Evolutionary conservation across 2,888 invertebrate genomes (phyloP).

Genomic region (Leucophenga maculata): DNA sequence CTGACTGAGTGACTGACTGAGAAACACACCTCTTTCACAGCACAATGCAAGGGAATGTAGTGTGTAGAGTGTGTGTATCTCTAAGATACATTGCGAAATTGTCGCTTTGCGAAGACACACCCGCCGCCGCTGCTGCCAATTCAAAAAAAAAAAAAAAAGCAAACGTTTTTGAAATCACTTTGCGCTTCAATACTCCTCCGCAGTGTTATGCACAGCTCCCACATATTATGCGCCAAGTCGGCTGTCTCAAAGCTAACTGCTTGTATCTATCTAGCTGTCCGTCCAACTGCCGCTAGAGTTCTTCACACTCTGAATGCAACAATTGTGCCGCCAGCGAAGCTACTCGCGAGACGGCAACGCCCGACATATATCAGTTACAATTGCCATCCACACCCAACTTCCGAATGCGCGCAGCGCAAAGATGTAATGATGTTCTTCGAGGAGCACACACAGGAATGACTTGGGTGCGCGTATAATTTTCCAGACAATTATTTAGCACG

Average conservation of each 20-base stretch:
- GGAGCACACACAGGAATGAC: not conserved
- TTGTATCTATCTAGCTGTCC: not conserved
- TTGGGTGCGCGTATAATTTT: slow-evolving; percentile 5
- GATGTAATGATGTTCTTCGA: not conserved
- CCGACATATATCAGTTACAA: slow-evolving; percentile 20
- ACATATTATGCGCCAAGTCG: slow-evolving; percentile 9
- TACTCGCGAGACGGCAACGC: not conserved
- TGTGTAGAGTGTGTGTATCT: too few relatives aligned
- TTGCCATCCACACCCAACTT: slow-evolving; percentile 27
- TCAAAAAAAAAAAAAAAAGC: too few relatives aligned
- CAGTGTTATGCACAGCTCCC: slow-evolving; percentile 12
- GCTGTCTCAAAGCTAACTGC: not conserved
- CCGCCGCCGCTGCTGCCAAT: not conserved
- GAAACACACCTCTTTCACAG: too few relatives aligned
- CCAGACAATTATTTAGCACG: slow-evolving; percentile 14
- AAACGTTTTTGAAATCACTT: slow-evolving; percentile 6
- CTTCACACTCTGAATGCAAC: slow-evolving; percentile 7
- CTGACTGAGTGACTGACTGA: too few relatives aligned
- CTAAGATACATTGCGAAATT: slow-evolving; percentile 17
- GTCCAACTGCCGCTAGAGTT: slow-evolving; percentile 7
- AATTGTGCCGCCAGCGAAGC: not conserved
- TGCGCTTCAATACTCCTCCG: slow-evolving; percentile 14
- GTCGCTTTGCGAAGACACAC: slow-evolving; percentile 20
- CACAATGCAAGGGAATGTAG: slow-evolving; percentile 4
- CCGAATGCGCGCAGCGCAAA: slow-evolving; percentile 11